These are phyloP conservation scores for Campodea augens DNA, from an alignment of 1,140 invertebrate species.

Conservation along the genomic window DNA sequence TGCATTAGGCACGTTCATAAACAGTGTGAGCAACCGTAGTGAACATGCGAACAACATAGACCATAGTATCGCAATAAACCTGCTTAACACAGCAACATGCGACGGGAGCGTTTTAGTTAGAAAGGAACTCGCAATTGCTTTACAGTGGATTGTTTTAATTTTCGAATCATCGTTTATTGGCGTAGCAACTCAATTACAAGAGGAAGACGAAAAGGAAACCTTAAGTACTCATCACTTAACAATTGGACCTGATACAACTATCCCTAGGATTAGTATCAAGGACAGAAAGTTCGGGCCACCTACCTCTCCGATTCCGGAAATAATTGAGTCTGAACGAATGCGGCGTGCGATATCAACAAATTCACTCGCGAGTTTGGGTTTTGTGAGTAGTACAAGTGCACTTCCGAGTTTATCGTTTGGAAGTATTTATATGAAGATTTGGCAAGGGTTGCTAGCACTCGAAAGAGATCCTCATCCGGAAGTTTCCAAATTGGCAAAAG, in stretches of 20 bases:
- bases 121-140: constrained; percentile 56
- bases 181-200: constrained; percentile 44
- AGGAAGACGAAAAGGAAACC: constrained; percentile 28
- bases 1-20: constrained; percentile 84
- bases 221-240: background rate
- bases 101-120: constrained; percentile 80
- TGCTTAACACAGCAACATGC: constrained; percentile 51
- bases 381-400: too few species aligned
- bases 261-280: background rate
- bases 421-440: constrained; percentile 69
- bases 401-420: constrained; percentile 31
- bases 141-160: constrained; percentile 76
- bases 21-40: constrained; percentile 53
- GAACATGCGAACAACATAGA: constrained; percentile 87
- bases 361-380: too few species aligned
- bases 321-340: too few species aligned
- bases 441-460: constrained; percentile 52
- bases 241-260: background rate
- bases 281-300: too few species aligned
- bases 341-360: too few species aligned
- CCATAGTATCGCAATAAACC: constrained; percentile 67
- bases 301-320: too few species aligned
- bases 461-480: constrained; percentile 67
- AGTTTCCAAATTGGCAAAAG: constrained; percentile 51
- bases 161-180: constrained; percentile 72